These are phyloP conservation scores for Atrichornis clamosus DNA, from an alignment of 2,113 vertebrate species.

Conservation along the genomic window DNA sequence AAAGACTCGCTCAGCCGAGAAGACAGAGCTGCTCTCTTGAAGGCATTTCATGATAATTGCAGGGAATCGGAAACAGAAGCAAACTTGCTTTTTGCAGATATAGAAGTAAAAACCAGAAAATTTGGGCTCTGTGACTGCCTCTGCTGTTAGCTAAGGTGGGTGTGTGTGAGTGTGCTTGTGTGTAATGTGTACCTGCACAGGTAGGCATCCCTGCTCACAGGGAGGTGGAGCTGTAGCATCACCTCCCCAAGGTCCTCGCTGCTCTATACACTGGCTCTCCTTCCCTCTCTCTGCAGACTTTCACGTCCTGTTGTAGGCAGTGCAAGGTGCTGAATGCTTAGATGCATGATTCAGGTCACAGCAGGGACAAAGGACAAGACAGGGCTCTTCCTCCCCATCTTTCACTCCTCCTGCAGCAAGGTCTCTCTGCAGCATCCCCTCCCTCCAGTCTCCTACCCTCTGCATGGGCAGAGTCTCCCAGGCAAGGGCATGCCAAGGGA, in stretches of 20 bases:
- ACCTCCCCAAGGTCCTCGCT: background rate
- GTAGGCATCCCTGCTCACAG: background rate
- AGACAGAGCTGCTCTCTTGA: slow-evolving; percentile 45
- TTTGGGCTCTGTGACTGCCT: background rate
- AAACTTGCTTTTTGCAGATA: slow-evolving; percentile 41
- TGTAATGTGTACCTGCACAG: background rate
- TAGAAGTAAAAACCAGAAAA: slow-evolving; percentile 27
- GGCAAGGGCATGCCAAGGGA: background rate
- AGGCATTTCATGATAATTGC: background rate
- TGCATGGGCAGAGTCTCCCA: background rate
- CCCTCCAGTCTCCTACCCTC: background rate
- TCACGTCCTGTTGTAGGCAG: background rate
- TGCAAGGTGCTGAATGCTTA: background rate
- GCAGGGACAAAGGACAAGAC: background rate
- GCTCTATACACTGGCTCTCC: fast-evolving
- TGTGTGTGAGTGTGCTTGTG: background rate
- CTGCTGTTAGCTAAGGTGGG: slow-evolving; percentile 54
- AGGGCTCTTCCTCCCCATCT: background rate
- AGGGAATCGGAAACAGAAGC: background rate
- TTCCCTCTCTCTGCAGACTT: background rate
- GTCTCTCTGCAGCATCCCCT: background rate
- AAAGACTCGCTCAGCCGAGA: background rate
- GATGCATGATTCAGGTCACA: background rate
- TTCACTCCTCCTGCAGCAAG: background rate
- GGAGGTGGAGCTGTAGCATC: background rate